Conservation (phyloP, 1,140 invertebrate species). For the Araneus ventricosus region DNA sequence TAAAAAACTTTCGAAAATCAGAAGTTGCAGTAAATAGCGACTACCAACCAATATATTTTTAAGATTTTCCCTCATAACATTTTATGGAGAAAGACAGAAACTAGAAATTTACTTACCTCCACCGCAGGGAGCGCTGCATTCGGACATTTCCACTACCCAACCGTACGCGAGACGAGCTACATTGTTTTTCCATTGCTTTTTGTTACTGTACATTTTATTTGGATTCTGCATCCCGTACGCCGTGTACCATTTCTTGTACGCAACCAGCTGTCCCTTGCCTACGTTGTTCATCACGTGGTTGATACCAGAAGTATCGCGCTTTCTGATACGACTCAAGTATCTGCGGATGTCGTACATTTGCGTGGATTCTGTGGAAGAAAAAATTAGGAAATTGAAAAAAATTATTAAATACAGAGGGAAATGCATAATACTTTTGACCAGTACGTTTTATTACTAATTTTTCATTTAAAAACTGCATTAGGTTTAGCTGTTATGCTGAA, state of each 20-base stretch:
- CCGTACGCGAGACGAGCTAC: constrained; percentile 12
- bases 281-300: constrained; percentile 45
- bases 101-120: constrained; percentile 49
- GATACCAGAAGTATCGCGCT: constrained; percentile 59
- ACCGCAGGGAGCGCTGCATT: constrained; percentile 70
- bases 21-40: too few species aligned
- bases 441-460: too few species aligned
- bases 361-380: constrained; percentile 18
- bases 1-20: too few species aligned
- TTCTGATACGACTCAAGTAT: constrained; percentile 54
- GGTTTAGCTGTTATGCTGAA: too few species aligned
- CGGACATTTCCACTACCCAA: constrained; percentile 72
- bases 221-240: not conserved
- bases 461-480: too few species aligned
- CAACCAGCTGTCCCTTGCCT: not conserved
- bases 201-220: not conserved
- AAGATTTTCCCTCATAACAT: too few species aligned
- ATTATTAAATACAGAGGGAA: too few species aligned
- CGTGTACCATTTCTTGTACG: constrained; percentile 17
- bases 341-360: constrained; percentile 72
- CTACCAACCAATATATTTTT: too few species aligned
- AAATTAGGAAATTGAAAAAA: not conserved
- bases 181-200: constrained; percentile 32
- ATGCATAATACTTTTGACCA: too few species aligned
- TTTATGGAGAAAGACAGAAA: not conserved